Evolutionary conservation across 2,888 invertebrate genomes (phyloP), one percentile per base, ranked within the genome.

Genomic region (Eupithecia vulgata): DNA sequence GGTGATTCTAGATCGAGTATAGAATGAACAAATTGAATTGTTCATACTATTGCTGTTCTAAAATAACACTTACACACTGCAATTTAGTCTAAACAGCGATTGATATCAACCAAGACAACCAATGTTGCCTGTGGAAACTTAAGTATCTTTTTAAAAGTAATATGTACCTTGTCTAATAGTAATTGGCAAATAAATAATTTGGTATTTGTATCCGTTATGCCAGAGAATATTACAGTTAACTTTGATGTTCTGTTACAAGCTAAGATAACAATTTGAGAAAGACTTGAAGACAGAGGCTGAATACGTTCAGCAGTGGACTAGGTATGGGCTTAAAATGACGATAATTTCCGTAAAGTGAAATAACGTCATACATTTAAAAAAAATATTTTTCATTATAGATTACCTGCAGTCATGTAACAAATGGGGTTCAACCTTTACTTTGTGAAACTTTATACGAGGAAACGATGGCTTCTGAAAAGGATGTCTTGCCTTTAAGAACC

Each of bases 401-500:
- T 8, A n/a, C n/a, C n/a, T 48, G 8, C 48, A 52, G n/a, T 52
- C 10, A n/a, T 42, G 30, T 48, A 8, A 45, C 42, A 30, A 30
- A 34, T 52, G 25, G 15, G 34, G 21, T 34, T 65, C 40, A 37
- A 25, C 40, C 65, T 35, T 75, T 57, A 67, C 75, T 75, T 75
- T 75, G 73, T 70, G 75, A 70, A 72, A 75, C 75, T 72, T 72
- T 34, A 75, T 52, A 74, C 67, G 71, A 64, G 30, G 62, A 40
- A 70, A 59, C 62, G 66, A 68, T 65, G 70, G 62, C 59, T 67
- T 67, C 52, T 75, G 67, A 62, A 72, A 67, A 75, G 70, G 67
- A 74, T 8, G 64, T 17, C 69, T 75, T 70, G 73, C 64, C 52
- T 66, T 71, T 66, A 59, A 66, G 68, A 68, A 66, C 59, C 68